Conservation (phyloP, 64 coral and sea anemone species). For the Stichodactyla mertensii region DNA sequence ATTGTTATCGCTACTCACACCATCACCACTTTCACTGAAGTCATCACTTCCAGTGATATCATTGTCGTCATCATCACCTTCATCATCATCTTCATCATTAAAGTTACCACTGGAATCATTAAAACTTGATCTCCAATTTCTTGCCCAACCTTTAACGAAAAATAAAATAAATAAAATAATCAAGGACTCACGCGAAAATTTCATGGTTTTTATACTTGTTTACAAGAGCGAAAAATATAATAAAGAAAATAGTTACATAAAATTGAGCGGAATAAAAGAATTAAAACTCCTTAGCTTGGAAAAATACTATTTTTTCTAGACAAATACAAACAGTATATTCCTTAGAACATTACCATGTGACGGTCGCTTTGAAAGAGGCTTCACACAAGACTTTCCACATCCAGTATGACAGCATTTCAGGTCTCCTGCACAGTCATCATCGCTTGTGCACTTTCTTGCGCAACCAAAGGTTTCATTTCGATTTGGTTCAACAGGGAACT, state of each 20-base stretch:
- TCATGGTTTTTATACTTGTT: too few species aligned
- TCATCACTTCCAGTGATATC: too few species aligned
- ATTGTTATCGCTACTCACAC: too few species aligned
- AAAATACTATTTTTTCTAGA: background rate
- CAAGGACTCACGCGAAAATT: too few species aligned
- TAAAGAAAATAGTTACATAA: too few species aligned
- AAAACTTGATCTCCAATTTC: background rate
- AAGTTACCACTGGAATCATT: background rate
- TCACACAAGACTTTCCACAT: constrained; percentile 20
- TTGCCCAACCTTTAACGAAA: background rate
- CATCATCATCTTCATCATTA: background rate
- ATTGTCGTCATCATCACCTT: background rate
- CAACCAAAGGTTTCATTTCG: background rate
- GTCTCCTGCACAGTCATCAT: constrained; percentile 24
- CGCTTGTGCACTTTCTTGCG: constrained; percentile 9
- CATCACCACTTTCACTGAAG: too few species aligned
- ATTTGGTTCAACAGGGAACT: background rate
- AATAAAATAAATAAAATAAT: too few species aligned
- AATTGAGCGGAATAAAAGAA: too few species aligned
- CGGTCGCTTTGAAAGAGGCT: background rate
- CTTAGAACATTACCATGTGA: background rate
- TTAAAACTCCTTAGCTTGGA: too few species aligned
- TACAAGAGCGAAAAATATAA: too few species aligned
- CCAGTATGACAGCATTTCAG: constrained; percentile 30
- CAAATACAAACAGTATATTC: background rate